Evolutionary conservation across 2,113 vertebrate genomes (phyloP), one percentile per base, ranked within the genome.

Genomic region (Aramus guarauna): DNA sequence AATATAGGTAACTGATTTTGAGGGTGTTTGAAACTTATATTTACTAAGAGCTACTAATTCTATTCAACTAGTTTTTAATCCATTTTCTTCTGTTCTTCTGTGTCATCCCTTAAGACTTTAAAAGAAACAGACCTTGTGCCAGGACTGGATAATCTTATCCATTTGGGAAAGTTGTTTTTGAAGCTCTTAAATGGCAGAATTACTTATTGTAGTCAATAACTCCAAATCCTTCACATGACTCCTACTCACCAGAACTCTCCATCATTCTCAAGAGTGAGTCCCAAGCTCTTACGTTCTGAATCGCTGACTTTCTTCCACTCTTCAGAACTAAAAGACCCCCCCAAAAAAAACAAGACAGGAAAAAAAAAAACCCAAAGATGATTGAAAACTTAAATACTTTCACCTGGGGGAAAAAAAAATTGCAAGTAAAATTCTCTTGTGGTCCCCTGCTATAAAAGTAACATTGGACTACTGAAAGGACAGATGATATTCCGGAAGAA

Each of bases 241-340:
- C 45, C 58, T 83, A 69, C 98, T 98, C 90, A 99, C 99, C 99
- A 99, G 98, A 99, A 99, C 95, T 99, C 99, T 67, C 99, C 99
- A 91, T 99, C 99, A 7, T 99, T 98, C 84, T 96, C 97, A 68
- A 99, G 98, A 21, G 98, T 98, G 89, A 99, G 98, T 30, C 98
- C 99, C 66, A 99, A 97, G 14, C 96, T 98, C 53, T 94, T 97
- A 20, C 98, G 96, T 92, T 99, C 99, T 7, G 92, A 97, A 72
- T 96, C 79, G 16, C 98, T 99, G 56, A 99, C 98, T 89, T 98
- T 99, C 74, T 98, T 97, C 99, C 99, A 99, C 90, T 99, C 99
- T 71, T 99, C 98, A 34, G 99, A 99, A 77, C 99, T 99, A 75
- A 90, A 93, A 68, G 11, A 7, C 24, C 50, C 50, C 12, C 50